Evolutionary conservation across 2,888 invertebrate genomes (phyloP), one percentile per base, ranked within the genome.

Genomic region (Oeneis ivallda): DNA sequence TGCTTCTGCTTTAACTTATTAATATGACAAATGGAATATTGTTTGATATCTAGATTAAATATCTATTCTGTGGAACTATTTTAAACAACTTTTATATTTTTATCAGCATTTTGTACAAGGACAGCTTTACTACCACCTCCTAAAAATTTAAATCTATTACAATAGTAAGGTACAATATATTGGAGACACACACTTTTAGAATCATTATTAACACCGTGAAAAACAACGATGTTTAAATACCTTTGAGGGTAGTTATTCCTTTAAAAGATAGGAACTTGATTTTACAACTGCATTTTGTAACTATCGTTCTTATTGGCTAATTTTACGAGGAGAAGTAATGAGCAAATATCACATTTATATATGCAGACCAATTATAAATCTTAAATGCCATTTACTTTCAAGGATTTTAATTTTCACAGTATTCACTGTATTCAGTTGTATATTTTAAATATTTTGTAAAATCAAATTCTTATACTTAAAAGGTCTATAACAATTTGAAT

Each of bases 1-100:
- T 87, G 85, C 83, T 85, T 89, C 85, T 87, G 89, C 86, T 85
- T 87, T 90, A 84, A 87, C 88, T 90, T 92, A 90, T 86, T 89
- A 83, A 89, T 90, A 92, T 90, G 91, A 91, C 91, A 91, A 83
- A 91, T 92, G 92, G 92, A 92, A 92, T 92, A 92, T 89, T 90
- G 88, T 88, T 90, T 85, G 87, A 86, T 87, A 89, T 87, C 88
- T 91, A 91, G 86, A 89, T 89, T 88, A 87, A 82, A 84, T 84
- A 87, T 85, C 85, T 89, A 87, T 87, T 85, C 86, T 86, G 89
- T 87, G 89, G 82, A 77, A 87, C 85, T 86, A 89, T 84, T 87
- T 91, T 92, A 92, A 91, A 92, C 92, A 92, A 92, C 92, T 92
- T 92, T 92, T 92, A 92, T 92, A 91, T 91, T 90, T 54, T 82